Percentiles rank a stretch among this genome's conserved stretches.
Conservation (phyloP, 2,888 invertebrate species). For the Margaritifera margaritifera region DNA sequence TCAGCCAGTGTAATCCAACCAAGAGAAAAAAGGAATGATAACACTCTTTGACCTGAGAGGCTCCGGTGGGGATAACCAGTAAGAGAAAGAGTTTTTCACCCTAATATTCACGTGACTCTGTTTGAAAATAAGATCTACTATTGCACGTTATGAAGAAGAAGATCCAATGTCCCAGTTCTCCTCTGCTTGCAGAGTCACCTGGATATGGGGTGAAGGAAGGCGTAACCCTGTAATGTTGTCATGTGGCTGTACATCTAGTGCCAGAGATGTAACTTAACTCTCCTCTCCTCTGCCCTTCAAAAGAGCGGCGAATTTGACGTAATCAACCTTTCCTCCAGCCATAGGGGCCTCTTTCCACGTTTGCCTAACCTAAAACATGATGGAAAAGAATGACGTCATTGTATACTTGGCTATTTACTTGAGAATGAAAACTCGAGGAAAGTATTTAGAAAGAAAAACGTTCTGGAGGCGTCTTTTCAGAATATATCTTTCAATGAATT, state of each 20-base stretch:
- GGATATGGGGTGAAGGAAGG: constrained; percentile 15
- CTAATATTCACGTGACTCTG: constrained; percentile 38
- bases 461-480: no score
- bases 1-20: no score
- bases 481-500: no score
- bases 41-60: constrained; percentile 65
- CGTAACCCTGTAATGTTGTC: constrained; percentile 13
- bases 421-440: not conserved
- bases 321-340: constrained; percentile 74
- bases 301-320: constrained; percentile 74
- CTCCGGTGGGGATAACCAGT: constrained; percentile 35
- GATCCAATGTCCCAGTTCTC: constrained; percentile 4
- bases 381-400: not conserved
- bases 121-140: constrained; percentile 5
- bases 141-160: constrained; percentile 5
- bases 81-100: constrained; percentile 37
- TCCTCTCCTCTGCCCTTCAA: constrained; percentile 76
- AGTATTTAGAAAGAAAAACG: not conserved
- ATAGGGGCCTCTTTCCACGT: constrained; percentile 74
- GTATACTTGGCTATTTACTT: no score
- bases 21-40: constrained; percentile 58
- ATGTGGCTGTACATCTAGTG: constrained; percentile 9
- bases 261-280: constrained; percentile 4
- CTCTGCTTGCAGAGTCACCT: constrained; percentile 13
- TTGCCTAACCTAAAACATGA: constrained; percentile 67